These are phyloP conservation scores for Neomonachus schauinslandi DNA, from an alignment of 2,113 vertebrate species.

Conservation along the genomic window DNA sequence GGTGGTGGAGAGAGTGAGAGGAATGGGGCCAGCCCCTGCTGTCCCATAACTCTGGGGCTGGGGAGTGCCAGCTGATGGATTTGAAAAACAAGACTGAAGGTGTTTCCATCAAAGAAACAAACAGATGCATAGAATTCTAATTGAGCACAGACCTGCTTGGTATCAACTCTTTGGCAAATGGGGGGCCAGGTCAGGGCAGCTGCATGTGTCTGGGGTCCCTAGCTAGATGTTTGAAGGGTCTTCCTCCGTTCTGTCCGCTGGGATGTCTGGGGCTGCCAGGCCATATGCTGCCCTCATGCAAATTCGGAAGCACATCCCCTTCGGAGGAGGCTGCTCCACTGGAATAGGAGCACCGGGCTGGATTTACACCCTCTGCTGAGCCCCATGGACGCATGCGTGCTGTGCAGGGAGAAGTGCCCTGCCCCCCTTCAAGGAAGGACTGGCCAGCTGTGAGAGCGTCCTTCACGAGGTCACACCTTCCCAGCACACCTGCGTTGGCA, in stretches of 20 bases:
- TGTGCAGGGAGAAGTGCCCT: rapidly evolving
- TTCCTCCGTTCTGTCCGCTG: not conserved
- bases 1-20: not conserved
- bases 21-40: rapidly evolving
- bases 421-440: not conserved
- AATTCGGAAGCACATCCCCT: not conserved
- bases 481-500: rapidly evolving
- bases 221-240: not conserved
- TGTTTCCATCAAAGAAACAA: not conserved
- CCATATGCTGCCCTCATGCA: not conserved
- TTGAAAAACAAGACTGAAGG: not conserved
- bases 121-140: rapidly evolving
- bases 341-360: too few relatives aligned
- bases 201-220: too few relatives aligned
- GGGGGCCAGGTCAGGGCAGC: not conserved
- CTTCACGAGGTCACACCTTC: not conserved
- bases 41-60: not conserved
- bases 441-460: not conserved
- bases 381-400: rapidly evolving
- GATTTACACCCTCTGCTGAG: not conserved
- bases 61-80: not conserved
- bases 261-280: not conserved
- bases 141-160: not conserved
- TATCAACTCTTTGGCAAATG: not conserved
- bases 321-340: not conserved